Percentiles rank a stretch among this genome's conserved stretches.
Evolutionary conservation across 2,113 vertebrate genomes (phyloP).

Genomic region (Aptenodytes forsteri): DNA sequence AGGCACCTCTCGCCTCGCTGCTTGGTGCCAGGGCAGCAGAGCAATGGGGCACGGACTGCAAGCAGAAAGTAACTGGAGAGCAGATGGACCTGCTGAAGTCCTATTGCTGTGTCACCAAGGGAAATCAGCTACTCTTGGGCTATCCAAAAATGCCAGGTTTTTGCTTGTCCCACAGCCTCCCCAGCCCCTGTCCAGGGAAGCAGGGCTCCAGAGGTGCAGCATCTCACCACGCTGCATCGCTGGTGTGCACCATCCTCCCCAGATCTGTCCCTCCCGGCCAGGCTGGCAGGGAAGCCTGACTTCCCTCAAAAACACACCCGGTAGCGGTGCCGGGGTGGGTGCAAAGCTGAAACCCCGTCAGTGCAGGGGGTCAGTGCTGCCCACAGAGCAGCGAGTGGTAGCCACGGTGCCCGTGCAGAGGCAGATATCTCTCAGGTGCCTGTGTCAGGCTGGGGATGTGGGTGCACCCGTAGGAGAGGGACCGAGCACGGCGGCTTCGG

Average conservation of each 20-base stretch:
- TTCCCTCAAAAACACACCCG: background rate
- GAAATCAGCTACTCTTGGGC: background rate
- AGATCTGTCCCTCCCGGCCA: background rate
- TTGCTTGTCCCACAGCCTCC: no score
- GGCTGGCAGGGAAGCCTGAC: background rate
- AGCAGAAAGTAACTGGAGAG: background rate
- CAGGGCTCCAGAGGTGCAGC: background rate
- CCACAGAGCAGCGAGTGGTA: fast-evolving
- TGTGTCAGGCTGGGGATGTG: fast-evolving
- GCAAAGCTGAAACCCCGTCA: fast-evolving
- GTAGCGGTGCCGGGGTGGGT: background rate
- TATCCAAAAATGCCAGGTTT: background rate
- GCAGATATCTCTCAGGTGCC: background rate
- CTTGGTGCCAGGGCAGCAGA: fast-evolving
- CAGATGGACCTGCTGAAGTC: background rate
- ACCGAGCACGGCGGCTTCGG: fast-evolving
- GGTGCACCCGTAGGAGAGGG: background rate
- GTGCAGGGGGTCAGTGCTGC: background rate
- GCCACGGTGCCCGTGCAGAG: background rate
- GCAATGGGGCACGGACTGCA: background rate
- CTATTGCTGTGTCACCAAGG: background rate
- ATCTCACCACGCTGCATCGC: fast-evolving
- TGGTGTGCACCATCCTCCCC: background rate
- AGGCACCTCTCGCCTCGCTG: background rate
- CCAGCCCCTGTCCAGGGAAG: background rate